phyloP scores from a whole-genome alignment of 2,113 vertebrate species.

The Oryctolagus cuniculus region mOryCun1.1 NC_091441.1:62871001-62871500 shows the following conservation, averaged over 20 bases:
- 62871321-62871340: not conserved
- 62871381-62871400: conserved; percentile 33
- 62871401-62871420: not conserved
- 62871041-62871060: not conserved
- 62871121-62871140: not conserved
- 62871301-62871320: not conserved
- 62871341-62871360: not conserved
- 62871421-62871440: not conserved
- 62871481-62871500: not conserved
- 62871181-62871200: not conserved
- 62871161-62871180: not conserved
- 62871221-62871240: not conserved
- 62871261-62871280: not conserved
- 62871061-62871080: not conserved
- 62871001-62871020: not conserved
- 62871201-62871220: not conserved
- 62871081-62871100: not conserved
- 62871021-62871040: not conserved
- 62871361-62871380: not conserved
- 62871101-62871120: not conserved
- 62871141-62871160: not conserved
- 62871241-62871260: not conserved
- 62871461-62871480: not conserved
- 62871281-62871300: not conserved
- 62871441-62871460: not conserved